A percentile compares a stretch with the other conserved stretches of the same genome.
These are phyloP conservation scores for Ciona savignyi DNA, from an alignment of 23 tunicate species.

Conservation along the genomic window DNA sequence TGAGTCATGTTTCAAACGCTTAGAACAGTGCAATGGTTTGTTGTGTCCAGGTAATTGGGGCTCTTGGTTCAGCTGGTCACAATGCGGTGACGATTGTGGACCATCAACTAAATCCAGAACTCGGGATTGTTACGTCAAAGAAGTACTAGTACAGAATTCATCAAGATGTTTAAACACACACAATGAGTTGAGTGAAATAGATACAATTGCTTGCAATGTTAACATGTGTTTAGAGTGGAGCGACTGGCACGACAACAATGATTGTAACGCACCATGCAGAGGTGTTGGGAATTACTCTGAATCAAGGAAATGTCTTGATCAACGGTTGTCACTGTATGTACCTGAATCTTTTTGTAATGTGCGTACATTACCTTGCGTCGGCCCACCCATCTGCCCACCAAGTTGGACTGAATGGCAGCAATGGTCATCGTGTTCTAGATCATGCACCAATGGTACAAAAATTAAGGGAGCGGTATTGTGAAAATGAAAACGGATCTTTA, in stretches of 20 bases:
- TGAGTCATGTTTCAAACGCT: background rate
- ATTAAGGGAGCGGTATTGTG: conserved; percentile 6
- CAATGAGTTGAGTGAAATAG: background rate
- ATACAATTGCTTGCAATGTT: background rate
- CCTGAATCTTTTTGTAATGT: background rate
- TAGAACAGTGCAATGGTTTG: conserved; percentile 8
- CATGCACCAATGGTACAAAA: conserved; percentile 7
- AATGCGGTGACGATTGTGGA: conserved; percentile 21
- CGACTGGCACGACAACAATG: background rate
- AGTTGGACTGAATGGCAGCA: conserved; percentile 9
- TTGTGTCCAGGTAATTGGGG: conserved; percentile 27
- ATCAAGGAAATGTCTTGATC: background rate
- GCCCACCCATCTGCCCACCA: conserved; percentile 19
- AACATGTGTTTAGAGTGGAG: background rate
- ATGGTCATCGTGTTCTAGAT: conserved; percentile 10
- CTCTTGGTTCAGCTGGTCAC: conserved; percentile 22
- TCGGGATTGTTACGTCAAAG: conserved; percentile 19
- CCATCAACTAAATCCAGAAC: conserved; percentile 23
- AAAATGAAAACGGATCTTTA: conserved; percentile 9
- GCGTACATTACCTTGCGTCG: background rate
- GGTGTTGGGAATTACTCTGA: background rate
- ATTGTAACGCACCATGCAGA: background rate
- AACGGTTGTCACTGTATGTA: too few species aligned
- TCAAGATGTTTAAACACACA: background rate
- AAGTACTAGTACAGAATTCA: background rate